Base-by-base conservation (phyloP, 1,140 invertebrate genomes). In the Drosophila mojavensis region DNA sequence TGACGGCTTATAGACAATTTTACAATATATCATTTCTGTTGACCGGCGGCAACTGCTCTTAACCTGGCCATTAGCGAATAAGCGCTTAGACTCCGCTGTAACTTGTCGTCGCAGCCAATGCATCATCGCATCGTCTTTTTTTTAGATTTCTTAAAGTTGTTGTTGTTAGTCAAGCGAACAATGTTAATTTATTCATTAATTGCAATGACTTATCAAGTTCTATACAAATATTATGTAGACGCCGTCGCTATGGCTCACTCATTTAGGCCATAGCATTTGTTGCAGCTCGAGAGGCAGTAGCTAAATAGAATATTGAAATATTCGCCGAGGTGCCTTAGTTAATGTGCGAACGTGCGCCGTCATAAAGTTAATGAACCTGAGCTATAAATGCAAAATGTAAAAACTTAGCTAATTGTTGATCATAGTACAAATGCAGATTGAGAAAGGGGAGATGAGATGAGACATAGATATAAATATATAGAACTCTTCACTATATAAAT, bases 191-290 rank as follows among this genome's bases (percentile, higher is more conserved):
- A 68, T 88, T 85, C 79, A 85, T 85, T 85, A 85, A 79, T 62
- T 77, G 15, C 79, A 73, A 88, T 82, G 82, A 85, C 82, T 88
- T 74, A 66, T 85, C 65, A 86, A 56, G 63, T 80, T 83, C 65
- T 48, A 11, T 61, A 76, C 80, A 20, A 17, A 47, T 17, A 39
- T 53, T 69, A 56, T 5, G 13, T 5, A 33, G 10, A 48, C 48
- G 41, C 30, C 33, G 26, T 61, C 33, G 36, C 43, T 24, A 43
- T 24, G 43, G 20, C 36, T 11, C 47, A 15, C 13, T 39, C 43
- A 47, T 47, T 20, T 17, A 20, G n/a, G 5, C 15, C 2, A 15
- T 11, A 39, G 13, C 24, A 58, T 20, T 33, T 33, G 33, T 9
- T 7, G 20, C 13, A 58, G 39, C 55, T 24, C n/a, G 20, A 28